Base-by-base conservation (phyloP, 2,113 vertebrate species). In the Toxotes chatareus region DNA sequence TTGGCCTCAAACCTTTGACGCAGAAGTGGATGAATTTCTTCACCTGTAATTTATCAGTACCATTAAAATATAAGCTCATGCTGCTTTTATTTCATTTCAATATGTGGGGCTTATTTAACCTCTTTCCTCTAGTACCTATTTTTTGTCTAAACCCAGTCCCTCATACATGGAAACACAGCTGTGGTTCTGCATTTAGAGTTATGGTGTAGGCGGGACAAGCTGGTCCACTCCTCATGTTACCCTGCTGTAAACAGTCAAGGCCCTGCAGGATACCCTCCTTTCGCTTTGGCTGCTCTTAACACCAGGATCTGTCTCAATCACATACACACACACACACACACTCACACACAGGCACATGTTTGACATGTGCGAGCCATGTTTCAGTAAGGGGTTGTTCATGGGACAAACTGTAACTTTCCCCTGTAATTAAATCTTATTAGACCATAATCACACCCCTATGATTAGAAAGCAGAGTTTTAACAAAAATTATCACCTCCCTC, bases 161-260 rank as follows among this genome's bases (percentile, higher is more conserved):
- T 82, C 36, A 49, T 38, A 67, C 49, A 56, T 34, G 73, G 79
- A 85, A 85, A 85, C 85, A 85, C 88, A 92, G 88, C 89, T 93
- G 89, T 86, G 79, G 12, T 66, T 88, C 89, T 90, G 89, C 86
- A 89, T 93, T 93, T 88, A 92, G 93, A 87, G 85, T 88, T 82
- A 85, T 77, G 68, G 75, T 69, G 79, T 71, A 86, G 91, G 87
- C 44, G 65, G 86, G 83, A 79, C 80, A 72, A 71, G 60, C 62
- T 72, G 75, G 55, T 80, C 79, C 38, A 44, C 89, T 88, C 75
- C 91, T 93, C 89, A 85, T 85, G 88, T 90, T 92, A 88, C 83
- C 74, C n/a, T 27, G 82, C 72, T 90, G 84, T 91, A 89, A 94
- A 93, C 78, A 87, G 60, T 85, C 82, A 73, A 36, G 78, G 68